Conservation (phyloP, 2,113 vertebrate genomes). For the Camelus bactrianus region DNA sequence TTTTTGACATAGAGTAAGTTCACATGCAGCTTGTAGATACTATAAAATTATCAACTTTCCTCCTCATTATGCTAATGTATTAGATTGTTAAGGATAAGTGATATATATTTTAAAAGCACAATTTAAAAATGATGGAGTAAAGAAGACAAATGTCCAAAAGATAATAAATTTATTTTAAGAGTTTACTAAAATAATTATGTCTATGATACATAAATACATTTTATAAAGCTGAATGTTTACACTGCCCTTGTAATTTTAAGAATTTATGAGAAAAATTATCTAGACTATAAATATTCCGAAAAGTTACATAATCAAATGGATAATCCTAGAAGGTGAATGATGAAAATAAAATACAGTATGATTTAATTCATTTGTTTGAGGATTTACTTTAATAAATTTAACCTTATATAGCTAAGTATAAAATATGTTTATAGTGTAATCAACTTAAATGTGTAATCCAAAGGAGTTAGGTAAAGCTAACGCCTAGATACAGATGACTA, state of each 20-base stretch:
- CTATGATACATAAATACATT: not conserved
- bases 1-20: not conserved
- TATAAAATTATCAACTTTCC: conserved; percentile 2
- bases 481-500: not conserved
- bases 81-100: not conserved
- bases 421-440: conserved; percentile 1
- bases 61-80: not conserved
- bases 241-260: conserved; percentile 4
- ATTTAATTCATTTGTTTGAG: not conserved
- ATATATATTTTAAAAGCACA: not conserved
- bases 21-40: not conserved
- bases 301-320: not conserved
- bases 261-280: not conserved
- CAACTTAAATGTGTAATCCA: not conserved
- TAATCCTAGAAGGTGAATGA: not conserved
- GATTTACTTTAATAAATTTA: conserved; percentile 12
- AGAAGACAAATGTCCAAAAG: not conserved
- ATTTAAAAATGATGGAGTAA: not conserved
- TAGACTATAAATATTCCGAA: not conserved
- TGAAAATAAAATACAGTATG: conserved; percentile 25
- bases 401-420: not conserved
- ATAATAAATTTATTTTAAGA: conserved; percentile 38
- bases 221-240: not conserved
- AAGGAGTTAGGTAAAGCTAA: not conserved
- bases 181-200: not conserved